Base-by-base conservation (phyloP, 2,113 vertebrate genomes). In the Phoenicopterus ruber region DNA sequence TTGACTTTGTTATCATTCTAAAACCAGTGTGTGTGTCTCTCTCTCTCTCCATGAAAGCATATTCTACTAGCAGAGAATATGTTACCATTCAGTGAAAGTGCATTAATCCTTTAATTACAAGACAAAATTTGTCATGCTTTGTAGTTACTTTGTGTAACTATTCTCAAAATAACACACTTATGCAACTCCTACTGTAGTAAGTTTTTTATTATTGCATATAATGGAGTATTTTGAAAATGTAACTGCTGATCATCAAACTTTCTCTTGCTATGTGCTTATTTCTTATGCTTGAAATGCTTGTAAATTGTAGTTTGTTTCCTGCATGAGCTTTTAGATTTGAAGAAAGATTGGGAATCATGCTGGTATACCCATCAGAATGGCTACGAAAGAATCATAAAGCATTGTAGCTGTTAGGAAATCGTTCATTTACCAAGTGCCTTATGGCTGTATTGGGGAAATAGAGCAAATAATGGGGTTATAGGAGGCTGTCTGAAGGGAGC, bases 11-110 rank as follows among this genome's bases (percentile, higher is more conserved):
- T 84, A 34, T 9, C 6, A 19, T 38, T 78, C 72, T 38, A 34
- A 74, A 74, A 50, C 3, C 12, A 40, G 17, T n/a, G n/a, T n/a
- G n/a, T n/a, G n/a, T n/a, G n/a, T 8, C 2, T 20, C 0, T n/a
- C 13, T 59, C 11, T 76, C 18, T 65, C 63, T 54, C 15, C 1
- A 2, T 11, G 22, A 80, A 78, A 77, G 13, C 17, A 11, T 40
- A 19, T 28, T 76, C n/a, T 2, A 3, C 29, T 84, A 62, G 50
- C 19, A 71, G 44, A 57, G 28, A 18, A 2, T 88, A 4, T 66
- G 38, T 44, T 94, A 40, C 9, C 5, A 13, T 91, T 76, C 21
- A 57, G 7, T n/a, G 57, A 22, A 59, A 87, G 13, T 54, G 7
- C 85, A 52, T 63, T 38, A 67, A 63, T 89, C 29, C 12, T 87